These are phyloP conservation scores for Gallinago jamesoni DNA, from an alignment of 2,113 vertebrate genomes.

Conservation along the genomic window DNA sequence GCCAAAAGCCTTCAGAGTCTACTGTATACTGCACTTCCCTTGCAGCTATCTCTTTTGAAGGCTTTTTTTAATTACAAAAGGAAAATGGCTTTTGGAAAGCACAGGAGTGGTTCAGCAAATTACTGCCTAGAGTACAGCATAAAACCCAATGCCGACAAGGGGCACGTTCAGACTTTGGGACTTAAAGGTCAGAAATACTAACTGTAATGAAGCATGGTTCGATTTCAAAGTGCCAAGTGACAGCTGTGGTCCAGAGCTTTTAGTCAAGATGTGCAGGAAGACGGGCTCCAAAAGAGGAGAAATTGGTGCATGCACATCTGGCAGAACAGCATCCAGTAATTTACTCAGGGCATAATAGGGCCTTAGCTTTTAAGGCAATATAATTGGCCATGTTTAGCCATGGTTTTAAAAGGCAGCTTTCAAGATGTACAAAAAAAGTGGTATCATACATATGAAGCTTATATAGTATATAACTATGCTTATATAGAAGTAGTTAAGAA, in stretches of 20 bases:
- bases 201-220: neutral
- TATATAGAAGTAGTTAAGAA: neutral
- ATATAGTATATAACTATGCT: neutral
- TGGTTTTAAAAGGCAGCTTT: neutral
- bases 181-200: conserved; percentile 44
- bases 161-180: neutral
- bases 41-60: neutral
- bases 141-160: neutral
- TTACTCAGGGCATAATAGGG: neutral
- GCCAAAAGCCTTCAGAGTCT: neutral
- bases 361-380: neutral
- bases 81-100: conserved; percentile 12
- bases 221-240: conserved; percentile 3
- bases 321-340: neutral
- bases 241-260: neutral
- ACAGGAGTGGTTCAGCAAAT: conserved; percentile 53
- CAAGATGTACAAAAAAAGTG: neutral
- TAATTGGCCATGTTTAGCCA: neutral
- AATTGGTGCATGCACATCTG: neutral
- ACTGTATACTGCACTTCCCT: neutral
- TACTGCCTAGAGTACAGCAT: neutral
- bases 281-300: neutral
- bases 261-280: conserved; percentile 4
- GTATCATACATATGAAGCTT: neutral
- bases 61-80: conserved; percentile 50